These are phyloP conservation scores for Aphelenchoides bicaudatus DNA, from an alignment of 2,888 invertebrate species.

Conservation along the genomic window DNA sequence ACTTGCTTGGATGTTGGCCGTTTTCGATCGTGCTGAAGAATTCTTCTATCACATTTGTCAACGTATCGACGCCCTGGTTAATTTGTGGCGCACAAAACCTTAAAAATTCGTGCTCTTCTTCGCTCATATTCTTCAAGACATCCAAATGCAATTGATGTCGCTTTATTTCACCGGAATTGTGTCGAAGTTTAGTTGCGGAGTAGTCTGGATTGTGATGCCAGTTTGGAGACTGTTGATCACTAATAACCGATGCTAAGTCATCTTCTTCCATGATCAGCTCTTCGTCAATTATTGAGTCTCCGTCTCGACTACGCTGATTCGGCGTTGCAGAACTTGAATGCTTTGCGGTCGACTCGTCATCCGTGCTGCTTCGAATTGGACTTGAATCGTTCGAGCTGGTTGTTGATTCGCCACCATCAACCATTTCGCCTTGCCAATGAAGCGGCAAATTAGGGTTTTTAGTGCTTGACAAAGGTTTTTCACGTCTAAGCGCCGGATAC, in stretches of 20 bases:
- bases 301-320: neutral
- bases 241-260: slow-evolving; percentile 21
- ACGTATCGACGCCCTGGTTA: neutral
- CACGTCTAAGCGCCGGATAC: too few relatives aligned
- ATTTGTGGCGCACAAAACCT: slow-evolving; percentile 43
- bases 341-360: slow-evolving; percentile 9
- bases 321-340: too few relatives aligned
- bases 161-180: too few relatives aligned
- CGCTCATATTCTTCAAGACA: slow-evolving; percentile 20
- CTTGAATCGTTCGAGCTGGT: slow-evolving; percentile 24
- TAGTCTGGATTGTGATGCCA: neutral
- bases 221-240: neutral
- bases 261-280: slow-evolving; percentile 22
- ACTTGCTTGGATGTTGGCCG: slow-evolving; percentile 82
- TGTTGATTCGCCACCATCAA: slow-evolving; percentile 64
- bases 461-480: too few relatives aligned
- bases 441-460: too few relatives aligned
- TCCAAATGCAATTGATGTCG: neutral
- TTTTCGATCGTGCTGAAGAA: slow-evolving; percentile 80
- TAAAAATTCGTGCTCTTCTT: slow-evolving; percentile 67
- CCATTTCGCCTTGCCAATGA: too few relatives aligned
- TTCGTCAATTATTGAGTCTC: too few relatives aligned
- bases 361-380: slow-evolving; percentile 5
- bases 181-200: too few relatives aligned
- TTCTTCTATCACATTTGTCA: slow-evolving; percentile 71